Conservation (phyloP, 2,797 vertebrate species). For the Schizopygopsis pylzovi region DNA sequence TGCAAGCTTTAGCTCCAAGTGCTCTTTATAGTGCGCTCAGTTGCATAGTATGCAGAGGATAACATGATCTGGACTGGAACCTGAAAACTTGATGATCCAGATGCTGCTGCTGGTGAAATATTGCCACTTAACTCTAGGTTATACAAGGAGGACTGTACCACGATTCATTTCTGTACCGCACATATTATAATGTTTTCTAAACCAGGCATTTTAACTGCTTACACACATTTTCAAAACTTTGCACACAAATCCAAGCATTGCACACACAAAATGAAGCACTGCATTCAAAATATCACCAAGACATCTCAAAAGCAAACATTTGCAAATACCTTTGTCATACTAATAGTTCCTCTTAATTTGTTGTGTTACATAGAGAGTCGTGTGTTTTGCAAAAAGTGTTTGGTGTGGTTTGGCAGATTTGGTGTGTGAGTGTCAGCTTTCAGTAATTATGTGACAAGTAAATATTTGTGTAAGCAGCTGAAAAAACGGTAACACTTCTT, state of each 20-base stretch:
- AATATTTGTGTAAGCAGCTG: too few species aligned
- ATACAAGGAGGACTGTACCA: not conserved
- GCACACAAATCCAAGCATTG: not conserved
- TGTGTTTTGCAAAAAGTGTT: not conserved
- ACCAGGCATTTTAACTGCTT: not conserved
- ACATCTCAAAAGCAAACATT: too few species aligned
- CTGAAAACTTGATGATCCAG: not conserved
- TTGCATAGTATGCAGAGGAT: not conserved
- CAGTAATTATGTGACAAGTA: too few species aligned
- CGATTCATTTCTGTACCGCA: not conserved
- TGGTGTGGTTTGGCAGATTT: too few species aligned
- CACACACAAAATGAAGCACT: not conserved
- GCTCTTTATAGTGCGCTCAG: not conserved
- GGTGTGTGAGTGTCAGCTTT: too few species aligned
- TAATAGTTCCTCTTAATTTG: too few species aligned
- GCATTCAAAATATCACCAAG: not conserved
- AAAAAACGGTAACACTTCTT: not conserved
- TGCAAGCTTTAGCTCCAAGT: constrained; percentile 10
- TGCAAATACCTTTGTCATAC: not conserved
- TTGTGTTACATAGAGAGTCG: too few species aligned
- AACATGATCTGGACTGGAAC: not conserved
- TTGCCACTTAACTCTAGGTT: not conserved
- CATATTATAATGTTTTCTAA: not conserved
- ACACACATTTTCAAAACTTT: not conserved
- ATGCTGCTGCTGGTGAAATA: not conserved